Conservation (phyloP, 1,140 invertebrate species). For the Diploscapter pachys region DNA sequence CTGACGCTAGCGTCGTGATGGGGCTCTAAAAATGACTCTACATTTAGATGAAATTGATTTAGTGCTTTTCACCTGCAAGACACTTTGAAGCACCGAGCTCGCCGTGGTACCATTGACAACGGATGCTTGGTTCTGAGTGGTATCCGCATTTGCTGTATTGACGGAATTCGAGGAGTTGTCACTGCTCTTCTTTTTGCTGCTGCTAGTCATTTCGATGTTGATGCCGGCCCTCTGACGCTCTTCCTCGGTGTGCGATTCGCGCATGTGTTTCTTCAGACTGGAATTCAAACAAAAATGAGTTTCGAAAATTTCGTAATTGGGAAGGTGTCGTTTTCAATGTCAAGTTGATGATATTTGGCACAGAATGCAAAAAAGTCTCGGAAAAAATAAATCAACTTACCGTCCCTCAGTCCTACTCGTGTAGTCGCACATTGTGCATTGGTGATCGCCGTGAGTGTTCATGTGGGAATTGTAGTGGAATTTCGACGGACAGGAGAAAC, state of each 20-base stretch:
- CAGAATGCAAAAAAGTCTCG: too few species aligned
- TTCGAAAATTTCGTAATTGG: too few species aligned
- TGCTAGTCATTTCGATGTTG: constrained; percentile 45
- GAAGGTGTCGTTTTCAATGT: too few species aligned
- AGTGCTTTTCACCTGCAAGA: too few species aligned
- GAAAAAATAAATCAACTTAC: constrained; percentile 7
- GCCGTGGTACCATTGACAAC: constrained; percentile 5
- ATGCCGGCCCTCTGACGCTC: constrained; percentile 42
- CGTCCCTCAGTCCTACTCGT: constrained; percentile 66
- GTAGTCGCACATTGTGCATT: constrained; percentile 66
- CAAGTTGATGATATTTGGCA: too few species aligned
- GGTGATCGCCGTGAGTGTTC: constrained; percentile 63
- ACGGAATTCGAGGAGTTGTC: not conserved
- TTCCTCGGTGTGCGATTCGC: constrained; percentile 62
- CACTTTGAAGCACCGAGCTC: too few species aligned
- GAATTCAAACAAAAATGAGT: constrained; percentile 35
- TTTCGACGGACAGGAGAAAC: constrained; percentile 57
- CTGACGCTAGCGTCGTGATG: too few species aligned
- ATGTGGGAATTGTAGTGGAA: constrained; percentile 64
- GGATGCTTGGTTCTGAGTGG: constrained; percentile 1
- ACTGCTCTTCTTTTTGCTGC: constrained; percentile 5
- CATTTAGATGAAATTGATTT: too few species aligned
- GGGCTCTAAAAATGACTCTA: too few species aligned
- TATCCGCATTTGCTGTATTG: too few species aligned
- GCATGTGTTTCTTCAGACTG: constrained; percentile 65